Percentiles rank a stretch among this genome's conserved stretches.
These are phyloP conservation scores for Chaetodon auriga DNA, from an alignment of 2,113 vertebrate genomes.

Conservation along the genomic window DNA sequence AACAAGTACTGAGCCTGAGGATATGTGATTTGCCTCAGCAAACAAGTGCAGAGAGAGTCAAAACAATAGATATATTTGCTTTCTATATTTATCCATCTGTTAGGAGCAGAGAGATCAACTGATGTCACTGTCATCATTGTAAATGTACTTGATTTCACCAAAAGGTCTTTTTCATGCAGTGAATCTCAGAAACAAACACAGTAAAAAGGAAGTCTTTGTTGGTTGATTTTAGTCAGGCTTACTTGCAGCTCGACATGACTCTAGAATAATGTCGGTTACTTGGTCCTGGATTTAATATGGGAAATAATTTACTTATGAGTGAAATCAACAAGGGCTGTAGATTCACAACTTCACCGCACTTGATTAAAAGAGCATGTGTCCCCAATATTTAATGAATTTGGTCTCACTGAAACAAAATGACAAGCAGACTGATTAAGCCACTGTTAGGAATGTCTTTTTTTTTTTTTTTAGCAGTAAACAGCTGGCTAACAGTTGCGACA, in stretches of 20 bases:
- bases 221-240: background rate
- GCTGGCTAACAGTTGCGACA: slow-evolving; percentile 56
- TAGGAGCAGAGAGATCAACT: background rate
- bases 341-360: background rate
- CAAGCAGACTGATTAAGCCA: slow-evolving; percentile 2
- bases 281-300: slow-evolving; percentile 1
- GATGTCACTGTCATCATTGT: no score
- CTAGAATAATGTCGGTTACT: background rate
- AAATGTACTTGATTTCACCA: background rate
- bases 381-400: slow-evolving; percentile 1
- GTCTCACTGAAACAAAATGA: background rate
- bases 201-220: background rate
- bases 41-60: background rate
- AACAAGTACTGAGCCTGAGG: background rate
- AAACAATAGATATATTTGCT: background rate
- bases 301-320: background rate
- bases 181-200: no score
- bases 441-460: background rate
- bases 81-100: background rate
- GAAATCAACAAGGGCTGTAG: background rate
- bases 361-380: slow-evolving; percentile 10
- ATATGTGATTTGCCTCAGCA: slow-evolving; percentile 16
- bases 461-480: slow-evolving; percentile 39
- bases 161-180: background rate
- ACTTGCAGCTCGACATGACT: background rate